These are phyloP conservation scores for Turnix velox DNA, from an alignment of 2,113 vertebrate species.

Conservation along the genomic window DNA sequence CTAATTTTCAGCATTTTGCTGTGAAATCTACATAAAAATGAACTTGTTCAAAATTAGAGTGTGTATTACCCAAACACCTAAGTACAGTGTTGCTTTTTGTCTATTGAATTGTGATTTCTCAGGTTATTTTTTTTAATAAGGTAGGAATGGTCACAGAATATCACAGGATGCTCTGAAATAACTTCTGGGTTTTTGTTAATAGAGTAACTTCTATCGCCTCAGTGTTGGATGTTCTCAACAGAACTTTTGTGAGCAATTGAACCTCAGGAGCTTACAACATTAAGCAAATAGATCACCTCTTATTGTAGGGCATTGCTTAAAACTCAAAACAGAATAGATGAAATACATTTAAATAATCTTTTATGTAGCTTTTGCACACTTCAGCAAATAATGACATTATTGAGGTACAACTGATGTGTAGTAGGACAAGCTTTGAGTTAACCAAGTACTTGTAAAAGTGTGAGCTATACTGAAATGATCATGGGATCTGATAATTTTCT, in stretches of 20 bases:
- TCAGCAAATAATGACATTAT: not conserved
- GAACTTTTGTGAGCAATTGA: not conserved
- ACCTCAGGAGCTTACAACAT: not conserved
- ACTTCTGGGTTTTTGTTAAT: not conserved
- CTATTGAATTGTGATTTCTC: not conserved
- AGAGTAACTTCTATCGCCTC: not conserved
- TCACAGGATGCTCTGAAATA: not conserved
- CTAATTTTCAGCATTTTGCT: not conserved
- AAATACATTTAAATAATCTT: not conserved
- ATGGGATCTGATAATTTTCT: not conserved
- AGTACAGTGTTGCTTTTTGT: not conserved
- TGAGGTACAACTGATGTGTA: accelerated
- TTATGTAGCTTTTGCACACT: not conserved
- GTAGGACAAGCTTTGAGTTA: not conserved
- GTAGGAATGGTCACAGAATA: not conserved
- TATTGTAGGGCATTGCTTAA: not conserved
- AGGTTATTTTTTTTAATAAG: not conserved
- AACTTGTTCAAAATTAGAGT: not conserved
- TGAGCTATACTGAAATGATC: not conserved
- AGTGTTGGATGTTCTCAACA: not conserved
- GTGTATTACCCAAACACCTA: not conserved
- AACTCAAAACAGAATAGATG: not conserved
- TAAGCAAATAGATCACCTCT: too few relatives aligned
- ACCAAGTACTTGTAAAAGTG: not conserved
- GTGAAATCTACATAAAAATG: not conserved